These are phyloP conservation scores for Loris lydekkerianus DNA, from an alignment of 2,797 vertebrate species.

Conservation along the genomic window DNA sequence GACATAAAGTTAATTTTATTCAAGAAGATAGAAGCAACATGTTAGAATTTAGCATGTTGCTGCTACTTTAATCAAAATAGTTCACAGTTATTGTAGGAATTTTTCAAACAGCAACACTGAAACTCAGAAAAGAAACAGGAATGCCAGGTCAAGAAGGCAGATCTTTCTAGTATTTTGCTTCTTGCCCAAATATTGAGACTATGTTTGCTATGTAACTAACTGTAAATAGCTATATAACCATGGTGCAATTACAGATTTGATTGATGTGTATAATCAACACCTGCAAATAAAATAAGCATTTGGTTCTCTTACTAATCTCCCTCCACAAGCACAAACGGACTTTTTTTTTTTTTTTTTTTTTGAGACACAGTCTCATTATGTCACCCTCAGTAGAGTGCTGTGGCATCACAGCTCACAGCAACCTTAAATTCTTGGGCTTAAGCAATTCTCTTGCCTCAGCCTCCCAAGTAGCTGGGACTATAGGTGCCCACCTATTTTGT, in stretches of 20 bases:
- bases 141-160: conserved; percentile 4
- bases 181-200: conserved; percentile 9
- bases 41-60: neutral
- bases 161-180: conserved; percentile 36
- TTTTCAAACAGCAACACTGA: neutral
- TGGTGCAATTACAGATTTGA: neutral
- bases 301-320: neutral
- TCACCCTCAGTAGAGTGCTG: too few relatives aligned
- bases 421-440: too few relatives aligned
- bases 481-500: too few relatives aligned
- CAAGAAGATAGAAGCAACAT: neutral
- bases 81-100: neutral
- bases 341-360: neutral
- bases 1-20: conserved; percentile 1
- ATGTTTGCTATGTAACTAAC: neutral
- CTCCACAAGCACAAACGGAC: neutral
- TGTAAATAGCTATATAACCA: neutral
- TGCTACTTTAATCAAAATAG: neutral
- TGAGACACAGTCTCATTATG: too few relatives aligned
- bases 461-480: too few relatives aligned
- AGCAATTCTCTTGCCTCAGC: too few relatives aligned
- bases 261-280: neutral
- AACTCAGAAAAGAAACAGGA: conserved; percentile 7
- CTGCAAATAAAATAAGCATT: conserved; percentile 8
- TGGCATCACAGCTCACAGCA: too few relatives aligned